Conservation (phyloP, 1,140 invertebrate genomes). For the Branchinecta lindahli region DNA sequence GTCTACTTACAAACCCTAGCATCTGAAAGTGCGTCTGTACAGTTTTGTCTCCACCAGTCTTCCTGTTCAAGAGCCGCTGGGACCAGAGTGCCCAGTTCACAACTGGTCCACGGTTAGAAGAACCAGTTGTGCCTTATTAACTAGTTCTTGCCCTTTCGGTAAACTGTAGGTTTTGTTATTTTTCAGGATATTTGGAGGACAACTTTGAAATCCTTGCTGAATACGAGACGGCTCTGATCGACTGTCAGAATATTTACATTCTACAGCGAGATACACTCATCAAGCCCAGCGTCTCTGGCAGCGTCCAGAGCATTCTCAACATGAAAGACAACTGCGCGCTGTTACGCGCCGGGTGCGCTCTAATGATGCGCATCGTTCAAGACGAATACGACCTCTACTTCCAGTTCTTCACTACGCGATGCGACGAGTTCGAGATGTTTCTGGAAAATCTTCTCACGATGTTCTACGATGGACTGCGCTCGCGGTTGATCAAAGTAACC, state of each 20-base stretch:
- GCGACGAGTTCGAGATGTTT: conserved; percentile 50
- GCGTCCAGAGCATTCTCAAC: conserved; percentile 49
- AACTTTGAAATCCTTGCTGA: neutral
- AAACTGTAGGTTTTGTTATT: too few species aligned
- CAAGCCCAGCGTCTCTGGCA: conserved; percentile 53
- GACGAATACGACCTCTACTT: conserved; percentile 78
- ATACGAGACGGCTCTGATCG: conserved; percentile 56
- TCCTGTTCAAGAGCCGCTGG: too few species aligned
- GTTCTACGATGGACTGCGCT: conserved; percentile 84
- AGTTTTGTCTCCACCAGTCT: too few species aligned
- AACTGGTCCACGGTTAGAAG: too few species aligned
- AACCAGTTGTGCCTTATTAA: too few species aligned
- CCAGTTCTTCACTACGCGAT: conserved; percentile 64
- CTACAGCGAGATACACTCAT: conserved; percentile 53
- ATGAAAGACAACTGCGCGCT: conserved; percentile 72
- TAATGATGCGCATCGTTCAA: conserved; percentile 75
- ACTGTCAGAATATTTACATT: conserved; percentile 75
- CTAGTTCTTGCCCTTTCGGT: too few species aligned
- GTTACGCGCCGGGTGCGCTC: conserved; percentile 68
- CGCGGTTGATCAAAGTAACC: conserved; percentile 89
- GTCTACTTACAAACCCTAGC: too few species aligned
- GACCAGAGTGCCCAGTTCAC: too few species aligned
- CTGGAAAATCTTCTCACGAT: conserved; percentile 70
- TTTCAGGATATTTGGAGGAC: neutral
- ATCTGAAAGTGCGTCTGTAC: too few species aligned